A percentile compares a stretch with the other conserved stretches of the same genome.
Evolutionary conservation across 2,888 invertebrate genomes (phyloP).

Genomic region (Synergus umbraculus): DNA sequence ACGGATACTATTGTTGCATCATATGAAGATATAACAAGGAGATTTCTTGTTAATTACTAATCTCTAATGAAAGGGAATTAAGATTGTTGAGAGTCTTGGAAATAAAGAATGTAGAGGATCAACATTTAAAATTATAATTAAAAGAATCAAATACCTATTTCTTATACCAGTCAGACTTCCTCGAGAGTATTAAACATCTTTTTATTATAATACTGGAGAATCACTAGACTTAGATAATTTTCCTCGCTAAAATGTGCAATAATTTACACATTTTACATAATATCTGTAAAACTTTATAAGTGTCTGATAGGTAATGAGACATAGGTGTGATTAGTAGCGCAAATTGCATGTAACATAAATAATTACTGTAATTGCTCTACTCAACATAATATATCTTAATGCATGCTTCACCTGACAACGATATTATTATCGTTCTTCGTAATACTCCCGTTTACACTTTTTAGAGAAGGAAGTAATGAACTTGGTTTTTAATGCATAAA

Average conservation of each 20-base stretch:
- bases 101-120: too few relatives aligned
- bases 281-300: neutral
- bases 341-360: conserved; percentile 15
- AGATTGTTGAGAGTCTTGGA: too few relatives aligned
- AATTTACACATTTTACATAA: conserved; percentile 2
- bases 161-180: neutral
- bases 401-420: neutral
- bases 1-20: conserved; percentile 25
- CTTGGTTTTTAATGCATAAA: neutral
- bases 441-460: neutral
- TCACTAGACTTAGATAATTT: neutral
- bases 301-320: conserved; percentile 3
- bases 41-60: too few relatives aligned
- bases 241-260: neutral
- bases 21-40: too few relatives aligned
- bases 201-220: neutral
- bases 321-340: neutral
- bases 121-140: too few relatives aligned
- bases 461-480: neutral
- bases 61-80: too few relatives aligned
- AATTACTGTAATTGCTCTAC: conserved; percentile 13
- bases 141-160: neutral
- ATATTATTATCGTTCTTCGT: conserved; percentile 20
- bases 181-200: neutral
- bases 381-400: conserved; percentile 1